Evolutionary conservation across 1,140 invertebrate species (phyloP), one percentile per base, ranked within the genome.

Genomic region (Drosophila equinoxialis): DNA sequence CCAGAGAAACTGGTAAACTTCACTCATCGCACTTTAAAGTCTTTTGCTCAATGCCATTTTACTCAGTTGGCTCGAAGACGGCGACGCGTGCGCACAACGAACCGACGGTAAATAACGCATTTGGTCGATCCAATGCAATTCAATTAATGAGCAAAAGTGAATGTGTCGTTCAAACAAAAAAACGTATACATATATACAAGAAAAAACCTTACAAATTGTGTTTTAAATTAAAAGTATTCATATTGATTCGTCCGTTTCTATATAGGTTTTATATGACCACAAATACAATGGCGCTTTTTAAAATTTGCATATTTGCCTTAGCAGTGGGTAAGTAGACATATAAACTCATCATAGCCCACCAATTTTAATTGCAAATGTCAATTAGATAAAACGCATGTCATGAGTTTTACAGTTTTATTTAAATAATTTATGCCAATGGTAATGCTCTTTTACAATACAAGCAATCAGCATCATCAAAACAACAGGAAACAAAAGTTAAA

Each of bases 271-370:
- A 4, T n/a, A 78, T 64, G 64, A 65, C 71, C 59, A 67, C 70
- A 70, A 68, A 74, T 71, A 74, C 80, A 80, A 91, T 91, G 90
- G 90, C 81, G 74, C 66, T 77, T 69, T 55, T 90, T 35, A 91
- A 90, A 79, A 79, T 91, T 74, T 90, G 90, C 79, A 85, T 91
- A 82, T 91, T 91, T 72, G 79, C 86, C 26, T 61, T 91, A 74
- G 71, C 76, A 35, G 72, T 90, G 75, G 90, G 90, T 91, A 77
- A 91, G 90, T 89, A 39, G 2, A 39, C 37, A 39, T 39, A 13
- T 5, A 37, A 11, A 11, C 7, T 10, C 2, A 11, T 37, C 7
- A 37, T 37, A 57, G 11, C 59, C 58, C 61, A 65, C 58, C 62
- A 73, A 64, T 30, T n/a, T 51, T 65, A 23, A 60, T 63, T 74